phyloP scores from a whole-genome alignment of 23 tunicate species.

The Trididemnum miniatum region DNA sequence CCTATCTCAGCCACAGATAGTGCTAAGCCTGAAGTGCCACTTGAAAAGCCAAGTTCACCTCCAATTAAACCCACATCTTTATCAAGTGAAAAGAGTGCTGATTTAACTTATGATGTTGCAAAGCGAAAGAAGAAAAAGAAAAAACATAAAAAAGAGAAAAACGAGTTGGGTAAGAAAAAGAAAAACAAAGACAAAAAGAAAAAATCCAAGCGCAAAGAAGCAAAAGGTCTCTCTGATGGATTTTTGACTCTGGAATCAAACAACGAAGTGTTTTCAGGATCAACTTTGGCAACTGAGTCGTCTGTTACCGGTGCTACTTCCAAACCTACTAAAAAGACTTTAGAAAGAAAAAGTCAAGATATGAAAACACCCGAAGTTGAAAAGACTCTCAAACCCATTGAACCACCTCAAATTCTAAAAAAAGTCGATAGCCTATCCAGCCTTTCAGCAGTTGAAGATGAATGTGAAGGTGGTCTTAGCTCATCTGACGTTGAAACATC shows the following conservation, averaged over 20 bases:
- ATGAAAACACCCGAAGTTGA: background rate
- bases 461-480: conserved; percentile 61
- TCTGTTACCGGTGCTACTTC: background rate
- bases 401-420: background rate
- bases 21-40: background rate
- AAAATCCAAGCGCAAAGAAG: conserved; percentile 61
- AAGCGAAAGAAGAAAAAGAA: conserved; percentile 84
- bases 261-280: conserved; percentile 8
- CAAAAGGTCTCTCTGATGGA: conserved; percentile 11
- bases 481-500: conserved; percentile 58
- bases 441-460: conserved; percentile 46
- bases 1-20: background rate
- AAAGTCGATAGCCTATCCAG: conserved; percentile 36
- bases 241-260: conserved; percentile 13
- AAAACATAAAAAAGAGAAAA: conserved; percentile 71
- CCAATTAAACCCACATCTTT: conserved; percentile 32
- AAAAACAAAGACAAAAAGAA: conserved; percentile 73
- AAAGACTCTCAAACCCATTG: background rate
- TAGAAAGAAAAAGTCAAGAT: background rate
- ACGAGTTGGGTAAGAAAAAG: conserved; percentile 66
- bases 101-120: background rate
- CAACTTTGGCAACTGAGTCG: background rate
- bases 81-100: conserved; percentile 41
- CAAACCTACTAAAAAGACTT: background rate
- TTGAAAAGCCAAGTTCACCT: background rate